phyloP scores from a whole-genome alignment of 2,113 vertebrate species.

The Irena cyanogastra region DNA sequence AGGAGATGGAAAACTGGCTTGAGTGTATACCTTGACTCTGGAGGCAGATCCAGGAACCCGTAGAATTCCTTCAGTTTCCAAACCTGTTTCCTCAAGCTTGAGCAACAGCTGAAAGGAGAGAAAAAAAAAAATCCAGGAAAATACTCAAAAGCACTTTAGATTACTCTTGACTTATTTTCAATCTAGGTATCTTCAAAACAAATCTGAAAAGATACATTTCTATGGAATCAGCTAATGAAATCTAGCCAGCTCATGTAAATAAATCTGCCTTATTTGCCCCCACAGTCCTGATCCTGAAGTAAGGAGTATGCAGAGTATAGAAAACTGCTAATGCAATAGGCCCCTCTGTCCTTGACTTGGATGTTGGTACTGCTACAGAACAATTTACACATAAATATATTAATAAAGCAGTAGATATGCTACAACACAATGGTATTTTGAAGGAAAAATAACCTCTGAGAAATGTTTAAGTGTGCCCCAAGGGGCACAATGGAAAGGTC shows the following conservation, averaged over 20 bases:
- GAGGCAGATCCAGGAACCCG: slow-evolving; percentile 91
- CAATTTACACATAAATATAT: background rate
- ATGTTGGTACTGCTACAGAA: background rate
- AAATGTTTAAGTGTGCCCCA: background rate
- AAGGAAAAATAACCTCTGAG: background rate
- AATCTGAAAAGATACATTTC: background rate
- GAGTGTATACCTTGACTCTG: slow-evolving; percentile 84
- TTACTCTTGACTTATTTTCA: background rate
- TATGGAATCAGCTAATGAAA: background rate
- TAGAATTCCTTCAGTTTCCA: slow-evolving; percentile 95
- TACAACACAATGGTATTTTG: slow-evolving; percentile 7
- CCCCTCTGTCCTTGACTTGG: background rate
- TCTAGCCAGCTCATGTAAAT: background rate
- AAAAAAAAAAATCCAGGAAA: background rate
- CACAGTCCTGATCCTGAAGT: background rate
- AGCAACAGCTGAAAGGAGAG: slow-evolving; percentile 78
- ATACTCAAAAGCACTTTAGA: background rate
- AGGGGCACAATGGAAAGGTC: background rate
- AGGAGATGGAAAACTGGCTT: background rate
- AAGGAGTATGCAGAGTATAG: background rate
- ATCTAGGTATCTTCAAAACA: background rate
- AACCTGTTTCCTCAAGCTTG: slow-evolving; percentile 87
- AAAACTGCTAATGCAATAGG: background rate
- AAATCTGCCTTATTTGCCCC: background rate
- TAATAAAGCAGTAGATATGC: background rate